Evolutionary conservation across 2,888 invertebrate species (phyloP), one percentile per base, ranked within the genome.

Genomic region (Euspilapteryx auroguttella): DNA sequence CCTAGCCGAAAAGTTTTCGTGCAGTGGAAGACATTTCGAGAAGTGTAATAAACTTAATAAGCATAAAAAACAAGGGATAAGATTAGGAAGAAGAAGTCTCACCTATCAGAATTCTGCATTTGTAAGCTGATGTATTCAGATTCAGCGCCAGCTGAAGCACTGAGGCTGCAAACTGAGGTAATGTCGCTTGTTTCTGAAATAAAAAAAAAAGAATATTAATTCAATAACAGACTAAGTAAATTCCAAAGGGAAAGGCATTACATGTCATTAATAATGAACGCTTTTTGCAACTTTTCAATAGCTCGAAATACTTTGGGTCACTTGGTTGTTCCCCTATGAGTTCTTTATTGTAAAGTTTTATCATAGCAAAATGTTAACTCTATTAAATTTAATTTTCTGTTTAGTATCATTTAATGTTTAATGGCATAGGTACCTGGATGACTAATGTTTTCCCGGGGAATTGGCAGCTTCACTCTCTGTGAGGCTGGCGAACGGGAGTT

Each of bases 91-190:
- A n/a, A n/a, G n/a, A n/a, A n/a, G n/a, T n/a, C n/a, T n/a, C n/a
- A 5, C 17, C 17, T 17, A 5, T 31, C 27, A 9, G 44, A 28
- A 5, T 41, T 48, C 30, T 59, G 62, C 3, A 41, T 56, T 28
- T 64, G 66, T 14, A 64, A 39, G 32, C 62, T 64, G 21, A 57
- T 64, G 31, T 59, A 69, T 25, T 73, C 75, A 0, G 73, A 71
- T 44, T 81, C 79, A 25, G 79, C 80, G 0, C 81, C 82, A 23
- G 82, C 82, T 0, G 81, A 81, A 0, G 82, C 82, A 13, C 85
- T 86, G 3, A 86, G 69, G 39, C 86, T 86, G 53, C 86, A 86
- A 20, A 86, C 77, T 1, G 86, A 86, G 5, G 86, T 87, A 29
- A 86, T 78, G 43, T 86, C 86, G 36, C 85, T 85, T 10, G 85